Evolutionary conservation across 2,797 vertebrate species (phyloP), one percentile per base, ranked within the genome.

Genomic region (Tadarida brasiliensis): DNA sequence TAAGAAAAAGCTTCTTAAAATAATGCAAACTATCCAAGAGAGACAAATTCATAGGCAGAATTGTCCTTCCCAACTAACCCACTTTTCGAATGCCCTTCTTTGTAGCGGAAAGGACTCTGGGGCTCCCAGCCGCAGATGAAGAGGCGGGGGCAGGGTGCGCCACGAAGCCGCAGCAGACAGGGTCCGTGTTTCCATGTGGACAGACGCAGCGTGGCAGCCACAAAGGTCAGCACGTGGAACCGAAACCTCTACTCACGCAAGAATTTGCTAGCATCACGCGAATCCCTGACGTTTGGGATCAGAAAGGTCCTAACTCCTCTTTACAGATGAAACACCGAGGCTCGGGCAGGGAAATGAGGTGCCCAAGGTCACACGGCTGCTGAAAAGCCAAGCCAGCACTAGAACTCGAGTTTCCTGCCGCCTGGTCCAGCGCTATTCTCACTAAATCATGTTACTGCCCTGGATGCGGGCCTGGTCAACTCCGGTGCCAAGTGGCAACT

Each of bases 401-500:
- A 54, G 85, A 89, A 82, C 87, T 90, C 14, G 3, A 39, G 70
- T 87, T 92, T 87, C 88, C 91, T 93, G 81, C 59, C 39, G 81
- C 39, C 44, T 35, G 11, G 24, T 57, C 81, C 70, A 61, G 68
- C 65, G 39, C 80, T 76, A 7, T 47, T 86, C 92, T 96, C 93
- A 78, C 87, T 74, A 95, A 97, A 94, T 94, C 95, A 95, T 78
- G 83, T 97, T 59, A 86, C 74, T 61, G 17, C 51, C 90, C 93
- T 96, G 97, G 95, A 95, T 24, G 63, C 11, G n/a, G 87, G 84
- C 93, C 95, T 89, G 56, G 95, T 63, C 44, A 24, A 73, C 28
- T 84, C 94, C 39, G 61, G 44, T 92, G 89, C 95, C 95, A 96
- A 89, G 77, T 91, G 80, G 95, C 67, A 91, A 88, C 39, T 91